phyloP scores from a whole-genome alignment of 2,888 invertebrate species.

The Halocaridina rubra region DNA sequence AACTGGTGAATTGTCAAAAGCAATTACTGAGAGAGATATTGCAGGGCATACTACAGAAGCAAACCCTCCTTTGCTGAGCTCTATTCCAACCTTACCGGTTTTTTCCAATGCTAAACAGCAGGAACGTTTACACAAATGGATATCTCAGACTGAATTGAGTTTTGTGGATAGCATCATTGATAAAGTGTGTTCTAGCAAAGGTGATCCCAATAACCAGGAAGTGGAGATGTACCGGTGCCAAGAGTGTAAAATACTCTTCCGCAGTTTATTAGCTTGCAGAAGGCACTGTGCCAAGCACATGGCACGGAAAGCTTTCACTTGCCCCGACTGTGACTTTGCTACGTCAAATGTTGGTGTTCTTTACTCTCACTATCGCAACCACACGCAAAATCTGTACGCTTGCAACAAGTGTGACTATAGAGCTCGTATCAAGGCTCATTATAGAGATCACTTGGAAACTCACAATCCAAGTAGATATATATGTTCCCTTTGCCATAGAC shows the following conservation, averaged over 20 bases:
- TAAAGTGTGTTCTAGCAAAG: neutral
- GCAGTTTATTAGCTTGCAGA: neutral
- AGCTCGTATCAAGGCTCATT: conserved; percentile 30
- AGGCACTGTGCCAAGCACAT: conserved; percentile 34
- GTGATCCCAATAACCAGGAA: neutral
- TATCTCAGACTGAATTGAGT: conserved; percentile 25
- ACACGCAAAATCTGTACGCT: conserved; percentile 26
- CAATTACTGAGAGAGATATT: neutral
- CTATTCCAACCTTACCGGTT: neutral
- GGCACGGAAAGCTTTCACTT: conserved; percentile 21
- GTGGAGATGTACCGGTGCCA: conserved; percentile 6
- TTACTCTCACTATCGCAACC: conserved; percentile 32
- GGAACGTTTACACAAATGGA: conserved; percentile 30
- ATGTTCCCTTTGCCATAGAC: conserved; percentile 21
- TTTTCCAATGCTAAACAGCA: conserved; percentile 21
- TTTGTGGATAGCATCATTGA: conserved; percentile 31
- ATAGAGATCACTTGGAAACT: conserved; percentile 26
- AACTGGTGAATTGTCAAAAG: neutral
- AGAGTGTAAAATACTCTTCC: conserved; percentile 23
- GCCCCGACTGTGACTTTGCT: conserved; percentile 37
- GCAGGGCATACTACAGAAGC: too few species aligned
- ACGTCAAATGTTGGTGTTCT: conserved; percentile 18
- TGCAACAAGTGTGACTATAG: conserved; percentile 25
- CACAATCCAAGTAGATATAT: conserved; percentile 25
- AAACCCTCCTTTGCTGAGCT: neutral